Percentiles rank a stretch among this genome's conserved stretches.
phyloP scores from a whole-genome alignment of 2,113 vertebrate genomes.

The Paracanthobrama guichenoti region DNA sequence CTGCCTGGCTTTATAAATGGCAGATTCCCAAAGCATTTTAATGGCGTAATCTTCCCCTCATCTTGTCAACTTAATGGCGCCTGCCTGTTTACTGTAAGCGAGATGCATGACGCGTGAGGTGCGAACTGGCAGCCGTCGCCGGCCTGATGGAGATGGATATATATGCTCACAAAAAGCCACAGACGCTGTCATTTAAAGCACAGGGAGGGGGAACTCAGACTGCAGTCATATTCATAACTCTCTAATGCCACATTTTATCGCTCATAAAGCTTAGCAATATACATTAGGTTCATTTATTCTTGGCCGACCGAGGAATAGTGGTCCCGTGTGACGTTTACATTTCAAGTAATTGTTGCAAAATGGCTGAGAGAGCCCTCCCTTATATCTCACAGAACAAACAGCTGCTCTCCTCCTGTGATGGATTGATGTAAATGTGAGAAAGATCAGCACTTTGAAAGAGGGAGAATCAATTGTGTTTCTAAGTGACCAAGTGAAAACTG shows the following conservation, averaged over 20 bases:
- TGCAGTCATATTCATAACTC: slow-evolving; percentile 28
- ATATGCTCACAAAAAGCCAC: neutral
- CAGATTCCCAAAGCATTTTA: slow-evolving; percentile 39
- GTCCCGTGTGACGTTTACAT: slow-evolving; percentile 1
- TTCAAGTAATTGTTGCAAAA: slow-evolving; percentile 32
- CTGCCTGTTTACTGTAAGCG: slow-evolving; percentile 57
- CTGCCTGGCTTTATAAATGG: slow-evolving; percentile 50
- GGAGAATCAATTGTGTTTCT: slow-evolving; percentile 28
- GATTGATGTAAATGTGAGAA: slow-evolving; percentile 18
- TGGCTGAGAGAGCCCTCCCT: neutral
- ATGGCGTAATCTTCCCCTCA: slow-evolving; percentile 52
- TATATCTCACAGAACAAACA: slow-evolving; percentile 5
- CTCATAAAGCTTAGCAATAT: slow-evolving; percentile 30
- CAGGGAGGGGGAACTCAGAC: neutral
- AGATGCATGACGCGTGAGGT: slow-evolving; percentile 51
- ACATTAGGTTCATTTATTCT: slow-evolving; percentile 29
- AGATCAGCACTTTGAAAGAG: slow-evolving; percentile 30
- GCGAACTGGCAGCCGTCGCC: slow-evolving; percentile 44
- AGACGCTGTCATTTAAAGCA: neutral
- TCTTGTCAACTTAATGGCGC: slow-evolving; percentile 56
- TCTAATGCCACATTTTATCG: slow-evolving; percentile 11
- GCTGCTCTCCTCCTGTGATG: slow-evolving; percentile 13
- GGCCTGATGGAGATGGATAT: slow-evolving; percentile 52
- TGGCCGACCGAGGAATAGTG: neutral
- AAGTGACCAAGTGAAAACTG: slow-evolving; percentile 2